Percentiles rank a stretch among this genome's conserved stretches.
Evolutionary conservation across 2,888 invertebrate genomes (phyloP).

Genomic region (Caenorhabditis zanzibari): DNA sequence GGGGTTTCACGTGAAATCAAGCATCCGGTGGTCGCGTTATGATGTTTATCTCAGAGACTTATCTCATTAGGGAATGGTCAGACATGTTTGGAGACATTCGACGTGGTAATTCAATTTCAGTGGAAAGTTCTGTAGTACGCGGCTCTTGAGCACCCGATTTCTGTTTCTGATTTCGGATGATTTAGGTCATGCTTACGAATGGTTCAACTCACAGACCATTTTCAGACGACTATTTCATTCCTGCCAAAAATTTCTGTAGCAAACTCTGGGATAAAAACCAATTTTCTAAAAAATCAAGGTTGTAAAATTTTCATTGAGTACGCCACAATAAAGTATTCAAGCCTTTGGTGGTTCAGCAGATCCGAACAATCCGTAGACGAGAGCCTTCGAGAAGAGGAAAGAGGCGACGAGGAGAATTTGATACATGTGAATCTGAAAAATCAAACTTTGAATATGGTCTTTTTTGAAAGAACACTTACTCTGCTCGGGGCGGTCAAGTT

Average conservation of each 20-base stretch:
- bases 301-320: not conserved
- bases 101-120: too few relatives aligned
- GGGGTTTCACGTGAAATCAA: conserved; percentile 52
- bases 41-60: conserved; percentile 36
- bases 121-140: too few relatives aligned
- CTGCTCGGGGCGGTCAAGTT: conserved; percentile 58
- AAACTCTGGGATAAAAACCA: too few relatives aligned
- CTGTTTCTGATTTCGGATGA: too few relatives aligned
- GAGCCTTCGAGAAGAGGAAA: conserved; percentile 65
- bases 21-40: conserved; percentile 34
- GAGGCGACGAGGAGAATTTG: conserved; percentile 64
- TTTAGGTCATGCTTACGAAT: too few relatives aligned
- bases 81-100: too few relatives aligned
- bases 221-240: too few relatives aligned
- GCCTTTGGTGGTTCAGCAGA: conserved; percentile 53
- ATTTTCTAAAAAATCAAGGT: not conserved
- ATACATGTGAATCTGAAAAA: conserved; percentile 63
- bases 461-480: conserved; percentile 15
- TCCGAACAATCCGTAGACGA: conserved; percentile 67
- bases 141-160: too few relatives aligned
- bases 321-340: conserved; percentile 2
- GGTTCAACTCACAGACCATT: too few relatives aligned
- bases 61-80: too few relatives aligned
- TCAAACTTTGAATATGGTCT: not conserved
- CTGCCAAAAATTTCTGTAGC: too few relatives aligned